Conservation (phyloP, 2,888 invertebrate species). For the Ormyrus thymus region DNA sequence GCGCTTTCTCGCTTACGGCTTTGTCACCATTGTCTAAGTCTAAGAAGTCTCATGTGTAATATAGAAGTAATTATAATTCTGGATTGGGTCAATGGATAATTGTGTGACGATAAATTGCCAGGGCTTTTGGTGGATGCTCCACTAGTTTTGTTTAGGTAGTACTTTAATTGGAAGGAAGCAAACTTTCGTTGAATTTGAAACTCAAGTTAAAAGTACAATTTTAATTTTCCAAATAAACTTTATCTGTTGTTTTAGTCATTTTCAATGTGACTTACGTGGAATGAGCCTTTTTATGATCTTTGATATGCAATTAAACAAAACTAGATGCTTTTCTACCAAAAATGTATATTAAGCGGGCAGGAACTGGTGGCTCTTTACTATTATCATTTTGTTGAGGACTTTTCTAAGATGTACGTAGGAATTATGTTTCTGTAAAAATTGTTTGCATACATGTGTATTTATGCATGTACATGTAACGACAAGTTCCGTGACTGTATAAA, state of each 20-base stretch:
- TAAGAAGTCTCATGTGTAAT: slow-evolving; percentile 41
- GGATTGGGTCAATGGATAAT: slow-evolving; percentile 27
- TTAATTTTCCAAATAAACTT: no score
- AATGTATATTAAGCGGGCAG: slow-evolving; percentile 28
- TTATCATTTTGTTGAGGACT: slow-evolving; percentile 29
- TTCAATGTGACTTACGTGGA: background rate
- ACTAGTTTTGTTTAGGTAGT: slow-evolving; percentile 5
- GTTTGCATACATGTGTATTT: slow-evolving; percentile 19
- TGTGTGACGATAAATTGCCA: background rate
- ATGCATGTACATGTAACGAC: background rate
- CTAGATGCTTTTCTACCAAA: slow-evolving; percentile 17
- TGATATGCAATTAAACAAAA: background rate
- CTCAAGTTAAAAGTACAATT: no score
- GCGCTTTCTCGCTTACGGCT: slow-evolving; percentile 33
- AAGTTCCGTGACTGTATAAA: no score
- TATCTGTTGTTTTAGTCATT: no score
- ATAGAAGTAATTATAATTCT: slow-evolving; percentile 38
- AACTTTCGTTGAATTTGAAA: no score
- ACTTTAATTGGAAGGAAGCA: no score
- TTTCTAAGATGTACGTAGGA: slow-evolving; percentile 6
- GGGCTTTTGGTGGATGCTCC: background rate
- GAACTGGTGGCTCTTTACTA: slow-evolving; percentile 40
- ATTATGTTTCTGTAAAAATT: slow-evolving; percentile 47
- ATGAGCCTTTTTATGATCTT: background rate
- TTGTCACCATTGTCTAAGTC: slow-evolving; percentile 24